A percentile compares a stretch with the other conserved stretches of the same genome.
Conservation (phyloP, 2,888 invertebrate genomes). For the Eupsilia transversa region DNA sequence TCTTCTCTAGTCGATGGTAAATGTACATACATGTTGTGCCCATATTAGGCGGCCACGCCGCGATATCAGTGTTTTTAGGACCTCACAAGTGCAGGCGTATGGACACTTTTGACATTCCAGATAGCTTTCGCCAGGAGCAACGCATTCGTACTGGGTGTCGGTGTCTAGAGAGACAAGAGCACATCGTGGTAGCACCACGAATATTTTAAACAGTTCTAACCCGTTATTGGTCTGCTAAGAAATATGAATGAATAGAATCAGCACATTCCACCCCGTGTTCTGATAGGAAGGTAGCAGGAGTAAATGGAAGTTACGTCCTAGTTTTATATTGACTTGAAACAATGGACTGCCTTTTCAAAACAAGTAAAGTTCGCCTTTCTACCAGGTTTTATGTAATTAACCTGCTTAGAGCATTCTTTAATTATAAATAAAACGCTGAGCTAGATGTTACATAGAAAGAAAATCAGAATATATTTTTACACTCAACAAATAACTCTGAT, state of each 20-base stretch:
- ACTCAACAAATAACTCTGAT: constrained; percentile 7
- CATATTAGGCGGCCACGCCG: not conserved
- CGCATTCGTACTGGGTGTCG: not conserved
- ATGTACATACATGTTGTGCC: not conserved
- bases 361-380: not conserved
- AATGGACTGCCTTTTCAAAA: not conserved
- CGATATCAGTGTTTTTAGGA: not conserved
- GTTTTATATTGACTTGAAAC: not conserved
- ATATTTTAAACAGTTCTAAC: not conserved
- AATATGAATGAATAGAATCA: not conserved
- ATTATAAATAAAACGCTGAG: too few species aligned
- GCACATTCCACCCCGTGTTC: not conserved
- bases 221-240: not conserved
- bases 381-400: not conserved
- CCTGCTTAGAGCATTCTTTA: not conserved
- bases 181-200: not conserved
- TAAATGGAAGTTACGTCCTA: not conserved
- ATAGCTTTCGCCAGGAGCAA: not conserved
- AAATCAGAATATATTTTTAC: constrained; percentile 8
- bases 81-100: not conserved
- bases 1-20: not conserved
- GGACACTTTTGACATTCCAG: not conserved
- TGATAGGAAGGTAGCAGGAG: not conserved
- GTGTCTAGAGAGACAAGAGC: not conserved
- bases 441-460: too few species aligned